phyloP scores from a whole-genome alignment of 2,888 invertebrate species.

The Nebria salina region DNA sequence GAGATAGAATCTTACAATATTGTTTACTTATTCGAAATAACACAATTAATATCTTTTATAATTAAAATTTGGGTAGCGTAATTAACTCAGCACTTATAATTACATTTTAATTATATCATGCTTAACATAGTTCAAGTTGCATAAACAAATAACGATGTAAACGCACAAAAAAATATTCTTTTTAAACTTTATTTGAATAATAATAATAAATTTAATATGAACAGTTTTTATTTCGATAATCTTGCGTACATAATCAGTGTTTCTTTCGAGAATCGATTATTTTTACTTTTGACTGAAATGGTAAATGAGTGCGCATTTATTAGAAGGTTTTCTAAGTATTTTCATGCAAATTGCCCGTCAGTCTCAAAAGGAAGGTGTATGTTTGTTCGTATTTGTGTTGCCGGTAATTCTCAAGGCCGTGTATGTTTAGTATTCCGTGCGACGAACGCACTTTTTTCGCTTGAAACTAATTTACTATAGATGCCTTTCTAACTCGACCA shows the following conservation, averaged over 20 bases:
- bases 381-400: constrained; percentile 26
- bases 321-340: constrained; percentile 40
- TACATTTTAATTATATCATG: not conserved
- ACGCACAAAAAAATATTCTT: not conserved
- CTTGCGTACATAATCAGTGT: not conserved
- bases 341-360: constrained; percentile 39
- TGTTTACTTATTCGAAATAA: not conserved
- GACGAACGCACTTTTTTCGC: constrained; percentile 27
- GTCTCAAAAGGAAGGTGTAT: constrained; percentile 22
- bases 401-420: constrained; percentile 32
- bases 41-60: not conserved
- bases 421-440: constrained; percentile 33
- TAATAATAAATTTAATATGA: not conserved
- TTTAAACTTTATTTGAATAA: not conserved
- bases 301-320: constrained; percentile 40
- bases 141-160: not conserved
- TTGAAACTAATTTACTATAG: constrained; percentile 33
- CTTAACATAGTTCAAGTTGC: not conserved
- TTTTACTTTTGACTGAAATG: constrained; percentile 28
- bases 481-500: constrained; percentile 34
- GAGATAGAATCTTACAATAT: not conserved
- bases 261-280: not conserved
- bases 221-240: not conserved
- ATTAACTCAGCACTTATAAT: not conserved
- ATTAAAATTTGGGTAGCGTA: not conserved